Conservation (phyloP, 2,797 vertebrate species). For the Moxostoma hubbsi region DNA sequence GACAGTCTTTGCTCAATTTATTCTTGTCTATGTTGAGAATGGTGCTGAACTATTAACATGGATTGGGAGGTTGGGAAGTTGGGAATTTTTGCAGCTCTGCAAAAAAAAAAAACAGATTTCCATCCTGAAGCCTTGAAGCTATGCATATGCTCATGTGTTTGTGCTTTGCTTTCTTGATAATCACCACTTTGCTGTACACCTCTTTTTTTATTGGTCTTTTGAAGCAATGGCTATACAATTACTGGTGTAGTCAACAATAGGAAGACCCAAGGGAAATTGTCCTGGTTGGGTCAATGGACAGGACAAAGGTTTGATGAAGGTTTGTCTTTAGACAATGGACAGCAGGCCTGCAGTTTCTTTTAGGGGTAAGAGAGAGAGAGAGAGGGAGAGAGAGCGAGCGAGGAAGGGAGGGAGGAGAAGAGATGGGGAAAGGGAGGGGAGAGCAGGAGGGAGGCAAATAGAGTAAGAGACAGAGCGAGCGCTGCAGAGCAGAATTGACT, state of each 20-base stretch:
- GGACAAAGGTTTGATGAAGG: conserved; percentile 52
- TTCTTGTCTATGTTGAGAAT: conserved; percentile 53
- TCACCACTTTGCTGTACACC: background rate
- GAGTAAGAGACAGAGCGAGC: conserved; percentile 37
- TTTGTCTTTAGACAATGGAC: conserved; percentile 64
- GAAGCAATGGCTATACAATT: conserved; percentile 1
- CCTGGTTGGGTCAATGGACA: conserved; percentile 55
- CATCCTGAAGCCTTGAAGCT: conserved; percentile 38
- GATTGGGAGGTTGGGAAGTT: conserved; percentile 49
- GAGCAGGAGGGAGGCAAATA: conserved; percentile 8
- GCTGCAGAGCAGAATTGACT: conserved; percentile 50
- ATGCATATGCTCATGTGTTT: conserved; percentile 32
- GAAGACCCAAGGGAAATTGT: conserved; percentile 64
- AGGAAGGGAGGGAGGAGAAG: conserved; percentile 4
- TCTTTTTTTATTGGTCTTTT: conserved; percentile 1
- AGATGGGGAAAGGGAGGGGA: conserved; percentile 11
- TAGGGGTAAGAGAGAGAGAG: conserved; percentile 46
- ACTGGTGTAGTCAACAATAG: background rate
- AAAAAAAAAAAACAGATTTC: conserved; percentile 34
- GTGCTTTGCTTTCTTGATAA: conserved; percentile 19
- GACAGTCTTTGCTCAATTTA: conserved; percentile 40
- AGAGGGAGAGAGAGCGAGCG: conserved; percentile 20
- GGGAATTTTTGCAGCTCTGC: too few relatives aligned
- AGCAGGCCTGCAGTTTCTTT: conserved; percentile 73
- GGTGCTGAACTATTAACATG: conserved; percentile 73